Evolutionary conservation across 2,113 vertebrate species (phyloP).

Genomic region (Engraulis encrasicolus): DNA sequence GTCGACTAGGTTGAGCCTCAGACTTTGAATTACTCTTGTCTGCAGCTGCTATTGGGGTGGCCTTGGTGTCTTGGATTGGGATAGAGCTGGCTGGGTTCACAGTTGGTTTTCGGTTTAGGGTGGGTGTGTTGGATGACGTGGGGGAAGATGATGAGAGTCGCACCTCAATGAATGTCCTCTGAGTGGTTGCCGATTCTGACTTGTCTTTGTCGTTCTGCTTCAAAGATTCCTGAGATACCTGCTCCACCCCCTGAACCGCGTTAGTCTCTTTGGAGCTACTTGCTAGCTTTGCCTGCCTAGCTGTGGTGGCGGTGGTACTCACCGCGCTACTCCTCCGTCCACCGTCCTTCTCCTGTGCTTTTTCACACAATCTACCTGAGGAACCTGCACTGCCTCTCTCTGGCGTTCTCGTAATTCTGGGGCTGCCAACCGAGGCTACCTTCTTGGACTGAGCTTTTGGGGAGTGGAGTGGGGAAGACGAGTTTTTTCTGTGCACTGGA

Average conservation of each 20-base stretch:
- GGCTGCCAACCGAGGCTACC: constrained; percentile 32
- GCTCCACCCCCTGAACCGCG: constrained; percentile 2
- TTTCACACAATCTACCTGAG: constrained; percentile 27
- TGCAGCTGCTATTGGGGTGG: background rate
- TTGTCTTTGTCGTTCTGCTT: constrained; percentile 56
- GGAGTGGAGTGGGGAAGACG: constrained; percentile 66
- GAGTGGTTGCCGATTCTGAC: constrained; percentile 63
- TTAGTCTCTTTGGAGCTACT: background rate
- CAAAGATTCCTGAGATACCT: background rate
- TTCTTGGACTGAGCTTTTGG: constrained; percentile 57
- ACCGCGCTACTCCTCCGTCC: background rate
- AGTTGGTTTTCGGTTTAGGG: constrained; percentile 41
- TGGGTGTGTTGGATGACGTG: constrained; percentile 59
- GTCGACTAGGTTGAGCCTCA: background rate
- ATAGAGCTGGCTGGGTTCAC: constrained; percentile 28
- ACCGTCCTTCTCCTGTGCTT: constrained; percentile 25
- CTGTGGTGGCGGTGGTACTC: background rate
- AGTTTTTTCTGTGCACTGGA: constrained; percentile 65
- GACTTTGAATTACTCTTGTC: background rate
- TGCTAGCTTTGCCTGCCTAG: background rate
- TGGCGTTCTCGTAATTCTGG: constrained; percentile 31
- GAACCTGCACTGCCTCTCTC: constrained; percentile 37
- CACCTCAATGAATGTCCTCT: constrained; percentile 79
- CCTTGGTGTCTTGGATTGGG: background rate
- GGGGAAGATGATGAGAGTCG: constrained; percentile 72